Conservation (phyloP, 2,888 invertebrate species). For the Epinotia brunnichana region DNA sequence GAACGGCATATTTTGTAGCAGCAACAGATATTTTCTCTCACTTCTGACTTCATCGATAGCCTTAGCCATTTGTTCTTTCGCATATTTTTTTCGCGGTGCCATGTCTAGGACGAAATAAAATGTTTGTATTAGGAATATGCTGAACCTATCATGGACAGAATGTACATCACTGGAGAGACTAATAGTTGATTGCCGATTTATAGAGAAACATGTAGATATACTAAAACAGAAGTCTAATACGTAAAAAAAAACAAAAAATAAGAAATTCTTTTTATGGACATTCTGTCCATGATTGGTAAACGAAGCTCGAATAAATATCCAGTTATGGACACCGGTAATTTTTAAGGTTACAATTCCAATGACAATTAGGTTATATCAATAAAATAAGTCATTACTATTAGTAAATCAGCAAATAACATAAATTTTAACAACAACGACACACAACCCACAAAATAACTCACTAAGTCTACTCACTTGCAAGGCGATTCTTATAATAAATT, state of each 20-base stretch:
- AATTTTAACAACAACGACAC: slow-evolving; percentile 19
- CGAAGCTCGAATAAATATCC: slow-evolving; percentile 13
- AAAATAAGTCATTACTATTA: slow-evolving; percentile 11
- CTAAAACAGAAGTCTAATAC: slow-evolving; percentile 16
- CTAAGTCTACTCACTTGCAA: slow-evolving; percentile 11
- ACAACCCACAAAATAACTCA: slow-evolving; percentile 8
- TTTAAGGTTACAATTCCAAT: slow-evolving; percentile 14
- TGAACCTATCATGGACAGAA: slow-evolving; percentile 29
- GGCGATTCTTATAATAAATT: slow-evolving; percentile 17
- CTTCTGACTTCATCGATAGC: slow-evolving; percentile 19
- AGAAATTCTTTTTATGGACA: slow-evolving; percentile 26
- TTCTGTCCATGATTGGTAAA: slow-evolving; percentile 20
- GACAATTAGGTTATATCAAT: slow-evolving; percentile 11
- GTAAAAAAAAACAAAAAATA: slow-evolving; percentile 19
- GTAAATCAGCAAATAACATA: slow-evolving; percentile 17
- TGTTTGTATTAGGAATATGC: slow-evolving; percentile 20
- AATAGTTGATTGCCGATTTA: slow-evolving; percentile 3
- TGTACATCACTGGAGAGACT: slow-evolving; percentile 3
- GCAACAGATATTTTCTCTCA: no score
- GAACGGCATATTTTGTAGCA: no score
- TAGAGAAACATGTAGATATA: slow-evolving; percentile 27
- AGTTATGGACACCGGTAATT: slow-evolving; percentile 21
- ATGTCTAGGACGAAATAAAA: slow-evolving; percentile 19
- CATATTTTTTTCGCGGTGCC: slow-evolving; percentile 19
- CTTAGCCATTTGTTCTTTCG: slow-evolving; percentile 18